Percentiles rank a stretch among this genome's conserved stretches.
Conservation (phyloP, 2,888 invertebrate genomes). For the Neocrepidodera transversa region DNA sequence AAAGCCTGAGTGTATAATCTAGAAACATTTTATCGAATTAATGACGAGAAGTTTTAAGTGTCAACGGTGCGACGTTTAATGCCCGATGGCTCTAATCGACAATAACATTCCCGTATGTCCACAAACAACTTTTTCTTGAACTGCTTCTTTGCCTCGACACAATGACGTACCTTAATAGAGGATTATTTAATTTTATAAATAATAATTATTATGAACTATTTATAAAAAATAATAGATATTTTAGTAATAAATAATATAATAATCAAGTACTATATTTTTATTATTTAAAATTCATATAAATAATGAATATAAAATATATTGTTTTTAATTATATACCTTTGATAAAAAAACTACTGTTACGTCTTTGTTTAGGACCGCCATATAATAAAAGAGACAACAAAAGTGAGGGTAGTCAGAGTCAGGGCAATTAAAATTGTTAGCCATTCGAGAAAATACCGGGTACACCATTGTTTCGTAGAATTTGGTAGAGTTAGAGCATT, state of each 20-base stretch:
- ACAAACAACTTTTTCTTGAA: slow-evolving; percentile 17
- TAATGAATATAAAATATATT: too few species aligned
- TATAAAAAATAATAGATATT: too few species aligned
- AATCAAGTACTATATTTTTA: too few species aligned
- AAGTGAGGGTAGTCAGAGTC: slow-evolving; percentile 34
- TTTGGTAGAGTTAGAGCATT: slow-evolving; percentile 36
- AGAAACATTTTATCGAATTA: not conserved
- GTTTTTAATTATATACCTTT: too few species aligned
- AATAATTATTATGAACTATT: too few species aligned
- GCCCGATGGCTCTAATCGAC: not conserved
- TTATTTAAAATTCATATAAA: too few species aligned
- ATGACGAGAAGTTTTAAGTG: not conserved
- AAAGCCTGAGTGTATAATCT: slow-evolving; percentile 5
- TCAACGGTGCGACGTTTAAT: not conserved
- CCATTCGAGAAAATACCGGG: slow-evolving; percentile 41
- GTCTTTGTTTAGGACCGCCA: too few species aligned
- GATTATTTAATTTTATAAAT: too few species aligned
- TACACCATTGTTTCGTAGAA: slow-evolving; percentile 45
- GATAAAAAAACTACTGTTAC: too few species aligned
- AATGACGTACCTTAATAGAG: not conserved
- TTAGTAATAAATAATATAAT: too few species aligned
- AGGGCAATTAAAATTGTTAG: slow-evolving; percentile 45
- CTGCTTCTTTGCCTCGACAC: not conserved
- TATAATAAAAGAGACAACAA: slow-evolving; percentile 25
- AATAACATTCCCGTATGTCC: slow-evolving; percentile 17